phyloP scores from a whole-genome alignment of 2,113 vertebrate species.

The Aegotheles bennettii region DNA sequence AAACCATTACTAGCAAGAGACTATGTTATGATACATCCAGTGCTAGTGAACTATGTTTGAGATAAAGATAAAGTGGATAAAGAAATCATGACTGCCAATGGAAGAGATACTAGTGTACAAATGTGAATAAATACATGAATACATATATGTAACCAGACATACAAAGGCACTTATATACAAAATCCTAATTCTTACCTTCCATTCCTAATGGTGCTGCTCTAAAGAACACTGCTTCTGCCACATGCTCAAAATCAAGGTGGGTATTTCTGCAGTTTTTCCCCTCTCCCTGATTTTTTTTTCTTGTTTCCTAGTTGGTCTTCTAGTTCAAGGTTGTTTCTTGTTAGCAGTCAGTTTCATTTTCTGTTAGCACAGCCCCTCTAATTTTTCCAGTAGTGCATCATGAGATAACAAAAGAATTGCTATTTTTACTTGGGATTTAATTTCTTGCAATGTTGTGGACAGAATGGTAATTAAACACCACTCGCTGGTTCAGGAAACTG shows the following conservation, averaged over 20 bases:
- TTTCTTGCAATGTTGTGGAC: neutral
- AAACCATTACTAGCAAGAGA: neutral
- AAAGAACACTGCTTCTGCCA: neutral
- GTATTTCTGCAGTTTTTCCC: neutral
- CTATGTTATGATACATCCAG: neutral
- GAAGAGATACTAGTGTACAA: neutral
- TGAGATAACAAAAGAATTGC: neutral
- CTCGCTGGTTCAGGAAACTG: neutral
- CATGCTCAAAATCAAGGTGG: neutral
- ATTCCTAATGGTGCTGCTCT: neutral
- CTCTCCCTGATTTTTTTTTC: neutral
- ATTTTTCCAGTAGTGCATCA: neutral
- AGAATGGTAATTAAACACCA: neutral
- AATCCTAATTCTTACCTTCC: neutral
- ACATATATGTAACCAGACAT: neutral
- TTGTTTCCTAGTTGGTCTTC: neutral
- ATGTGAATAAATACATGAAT: neutral
- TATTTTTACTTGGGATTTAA: neutral
- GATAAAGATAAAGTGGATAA: neutral
- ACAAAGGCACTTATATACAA: neutral
- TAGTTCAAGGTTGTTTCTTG: neutral
- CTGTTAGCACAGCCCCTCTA: neutral
- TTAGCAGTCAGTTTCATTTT: neutral
- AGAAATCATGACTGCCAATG: neutral
- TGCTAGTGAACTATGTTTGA: neutral